phyloP scores from a whole-genome alignment of 1,140 invertebrate genomes.

The Lepidurus apus region DNA sequence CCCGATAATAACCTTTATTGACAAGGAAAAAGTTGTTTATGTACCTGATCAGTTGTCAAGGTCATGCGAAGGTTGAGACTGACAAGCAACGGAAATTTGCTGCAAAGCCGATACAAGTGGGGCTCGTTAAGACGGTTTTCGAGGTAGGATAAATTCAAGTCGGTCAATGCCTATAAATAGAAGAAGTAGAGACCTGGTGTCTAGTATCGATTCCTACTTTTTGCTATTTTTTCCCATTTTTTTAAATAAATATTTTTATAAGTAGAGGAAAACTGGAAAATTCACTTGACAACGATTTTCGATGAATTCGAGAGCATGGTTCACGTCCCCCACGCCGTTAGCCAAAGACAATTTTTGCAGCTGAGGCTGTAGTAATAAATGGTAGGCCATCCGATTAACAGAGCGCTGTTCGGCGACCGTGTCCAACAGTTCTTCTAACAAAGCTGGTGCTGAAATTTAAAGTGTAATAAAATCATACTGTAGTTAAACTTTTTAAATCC shows the following conservation, averaged over 20 bases:
- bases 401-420: constrained; percentile 36
- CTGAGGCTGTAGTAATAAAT: constrained; percentile 39
- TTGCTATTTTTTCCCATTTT: background rate
- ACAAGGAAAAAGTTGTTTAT: background rate
- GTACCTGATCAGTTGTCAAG: constrained; percentile 41
- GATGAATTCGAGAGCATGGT: constrained; percentile 40
- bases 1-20: no score
- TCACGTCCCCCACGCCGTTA: constrained; percentile 38
- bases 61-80: constrained; percentile 42
- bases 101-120: constrained; percentile 39
- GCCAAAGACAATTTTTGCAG: constrained; percentile 38
- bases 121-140: constrained; percentile 39
- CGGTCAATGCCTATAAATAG: constrained; percentile 39
- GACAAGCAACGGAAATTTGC: constrained; percentile 38
- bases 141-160: constrained; percentile 41
- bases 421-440: constrained; percentile 40
- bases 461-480: background rate
- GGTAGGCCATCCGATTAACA: constrained; percentile 38
- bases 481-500: background rate
- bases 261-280: constrained; percentile 9
- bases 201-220: background rate
- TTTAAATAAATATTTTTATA: background rate
- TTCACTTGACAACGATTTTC: constrained; percentile 41
- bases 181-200: background rate
- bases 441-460: constrained; percentile 36